Percentiles rank a stretch among this genome's conserved stretches.
Evolutionary conservation across 2,888 invertebrate species (phyloP).

Genomic region (Drosophila mimetica): DNA sequence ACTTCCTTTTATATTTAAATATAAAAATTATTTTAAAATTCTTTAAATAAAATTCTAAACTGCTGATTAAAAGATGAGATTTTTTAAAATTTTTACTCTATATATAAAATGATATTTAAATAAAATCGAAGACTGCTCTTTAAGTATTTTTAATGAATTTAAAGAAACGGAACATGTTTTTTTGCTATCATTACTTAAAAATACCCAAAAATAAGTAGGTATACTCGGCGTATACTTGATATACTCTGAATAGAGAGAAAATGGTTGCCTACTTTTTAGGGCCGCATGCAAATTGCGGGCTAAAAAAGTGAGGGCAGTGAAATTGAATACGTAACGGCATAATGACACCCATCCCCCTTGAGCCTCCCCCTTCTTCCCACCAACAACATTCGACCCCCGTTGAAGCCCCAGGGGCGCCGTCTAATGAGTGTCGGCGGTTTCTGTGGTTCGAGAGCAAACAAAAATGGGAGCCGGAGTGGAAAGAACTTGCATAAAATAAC

Average conservation of each 20-base stretch:
- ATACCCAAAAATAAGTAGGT: no score
- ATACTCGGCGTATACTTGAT: slow-evolving; percentile 21
- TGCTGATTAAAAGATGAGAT: no score
- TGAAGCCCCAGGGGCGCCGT: slow-evolving; percentile 28
- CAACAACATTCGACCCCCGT: background rate
- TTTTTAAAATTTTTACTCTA: no score
- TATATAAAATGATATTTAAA: no score
- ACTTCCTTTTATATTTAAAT: no score
- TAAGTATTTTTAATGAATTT: no score
- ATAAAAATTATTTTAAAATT: no score
- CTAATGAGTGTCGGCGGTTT: slow-evolving; percentile 78
- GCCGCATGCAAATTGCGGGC: background rate
- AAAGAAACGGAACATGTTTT: no score
- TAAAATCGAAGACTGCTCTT: no score
- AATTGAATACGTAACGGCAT: slow-evolving; percentile 25
- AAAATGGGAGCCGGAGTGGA: background rate
- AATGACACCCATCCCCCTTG: slow-evolving; percentile 15
- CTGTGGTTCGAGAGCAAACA: slow-evolving; percentile 49
- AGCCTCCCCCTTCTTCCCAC: background rate
- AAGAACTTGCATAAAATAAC: slow-evolving; percentile 63
- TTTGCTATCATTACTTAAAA: no score
- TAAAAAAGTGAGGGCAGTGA: slow-evolving; percentile 5
- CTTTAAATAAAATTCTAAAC: no score
- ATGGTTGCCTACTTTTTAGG: slow-evolving; percentile 42
- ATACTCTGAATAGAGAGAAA: slow-evolving; percentile 1